phyloP scores from a whole-genome alignment of 1,140 invertebrate species.

The Sitobion miscanthi region DNA sequence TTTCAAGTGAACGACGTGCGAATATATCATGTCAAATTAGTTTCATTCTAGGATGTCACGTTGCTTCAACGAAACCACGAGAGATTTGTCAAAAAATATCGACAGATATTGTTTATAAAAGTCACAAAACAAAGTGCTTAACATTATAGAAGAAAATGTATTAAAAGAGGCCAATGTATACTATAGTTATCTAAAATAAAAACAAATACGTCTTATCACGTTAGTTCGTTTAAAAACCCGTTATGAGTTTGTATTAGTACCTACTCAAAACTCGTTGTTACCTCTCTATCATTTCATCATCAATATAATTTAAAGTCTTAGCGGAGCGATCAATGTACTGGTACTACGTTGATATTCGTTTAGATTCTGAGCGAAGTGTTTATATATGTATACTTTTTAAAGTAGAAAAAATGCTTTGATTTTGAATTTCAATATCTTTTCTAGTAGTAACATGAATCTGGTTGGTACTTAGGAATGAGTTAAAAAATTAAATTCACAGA shows the following conservation, averaged over 20 bases:
- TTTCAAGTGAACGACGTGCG: background rate
- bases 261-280: background rate
- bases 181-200: background rate
- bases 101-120: background rate
- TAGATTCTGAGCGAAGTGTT: background rate
- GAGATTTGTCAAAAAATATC: background rate
- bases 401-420: background rate
- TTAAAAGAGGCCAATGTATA: too few species aligned
- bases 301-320: background rate
- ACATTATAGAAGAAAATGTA: background rate
- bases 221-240: background rate
- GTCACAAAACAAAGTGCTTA: background rate
- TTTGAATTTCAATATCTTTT: background rate
- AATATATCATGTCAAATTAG: constrained; percentile 16
- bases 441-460: too few species aligned
- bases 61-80: background rate
- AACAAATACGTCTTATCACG: background rate
- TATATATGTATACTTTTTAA: too few species aligned
- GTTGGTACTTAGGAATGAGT: too few species aligned
- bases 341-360: background rate
- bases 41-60: background rate
- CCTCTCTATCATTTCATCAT: background rate
- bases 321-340: background rate
- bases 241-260: background rate
- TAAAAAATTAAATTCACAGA: too few species aligned